Evolutionary conservation across 2,888 invertebrate species (phyloP).

Genomic region (Drosophila phalerata): DNA sequence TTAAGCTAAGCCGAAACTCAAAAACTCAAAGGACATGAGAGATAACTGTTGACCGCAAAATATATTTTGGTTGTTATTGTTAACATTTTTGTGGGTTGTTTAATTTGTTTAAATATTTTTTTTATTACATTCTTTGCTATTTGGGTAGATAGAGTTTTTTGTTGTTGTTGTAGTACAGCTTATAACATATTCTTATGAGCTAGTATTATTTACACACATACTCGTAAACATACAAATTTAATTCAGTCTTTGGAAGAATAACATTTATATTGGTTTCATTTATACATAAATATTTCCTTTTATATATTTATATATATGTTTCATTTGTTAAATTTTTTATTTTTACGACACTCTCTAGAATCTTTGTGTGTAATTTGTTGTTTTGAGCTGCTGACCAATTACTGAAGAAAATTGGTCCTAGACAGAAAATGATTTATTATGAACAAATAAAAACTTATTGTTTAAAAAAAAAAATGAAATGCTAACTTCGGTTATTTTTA

Average conservation of each 20-base stretch:
- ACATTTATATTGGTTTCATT: slow-evolving; percentile 71
- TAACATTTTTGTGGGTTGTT: background rate
- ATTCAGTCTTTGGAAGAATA: slow-evolving; percentile 85
- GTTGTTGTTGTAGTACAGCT: slow-evolving; percentile 38
- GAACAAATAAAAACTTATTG: background rate
- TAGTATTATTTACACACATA: slow-evolving; percentile 77
- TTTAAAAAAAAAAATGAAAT: background rate
- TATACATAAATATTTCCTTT: slow-evolving; percentile 36
- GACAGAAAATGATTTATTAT: background rate
- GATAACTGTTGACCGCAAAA: slow-evolving; percentile 4
- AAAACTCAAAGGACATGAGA: slow-evolving; percentile 3
- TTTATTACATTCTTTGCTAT: slow-evolving; percentile 11
- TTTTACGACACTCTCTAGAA: slow-evolving; percentile 14
- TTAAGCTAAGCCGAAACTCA: slow-evolving; percentile 10
- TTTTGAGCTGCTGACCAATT: slow-evolving; percentile 10
- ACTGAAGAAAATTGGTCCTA: slow-evolving; percentile 50
- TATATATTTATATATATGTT: slow-evolving; percentile 19
- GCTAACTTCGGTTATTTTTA: background rate
- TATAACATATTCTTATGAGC: slow-evolving; percentile 36
- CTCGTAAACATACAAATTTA: slow-evolving; percentile 73
- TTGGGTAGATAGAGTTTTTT: slow-evolving; percentile 12
- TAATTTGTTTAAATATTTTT: background rate
- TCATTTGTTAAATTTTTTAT: slow-evolving; percentile 6
- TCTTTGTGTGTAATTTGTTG: slow-evolving; percentile 9
- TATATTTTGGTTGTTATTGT: background rate